Evolutionary conservation across 2,113 vertebrate species (phyloP), one percentile per base, ranked within the genome.

Genomic region (Lampris incognitus): DNA sequence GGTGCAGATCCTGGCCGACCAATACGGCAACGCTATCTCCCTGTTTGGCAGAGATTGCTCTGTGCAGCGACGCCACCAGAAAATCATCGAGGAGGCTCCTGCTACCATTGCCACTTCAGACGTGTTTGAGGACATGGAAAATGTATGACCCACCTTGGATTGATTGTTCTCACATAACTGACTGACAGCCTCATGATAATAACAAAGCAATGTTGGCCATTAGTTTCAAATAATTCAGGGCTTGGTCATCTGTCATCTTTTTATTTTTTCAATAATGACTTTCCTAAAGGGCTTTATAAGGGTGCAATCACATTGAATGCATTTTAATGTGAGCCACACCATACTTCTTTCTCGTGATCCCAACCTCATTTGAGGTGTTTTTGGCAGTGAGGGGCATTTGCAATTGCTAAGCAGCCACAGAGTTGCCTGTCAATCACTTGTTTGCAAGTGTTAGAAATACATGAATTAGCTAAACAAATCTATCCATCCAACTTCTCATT

Each of bases 1-100:
- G 88, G 98, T 99, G 48, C 98, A 99, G 94, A 97, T 99, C 88
- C 91, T 99, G 77, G 97, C 97, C 1, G 98, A 99, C 85, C 97
- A 99, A 50, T 98, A 99, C 0, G 98, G 98, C 78, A 98, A 96
- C 1, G 98, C 98, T 72, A 99, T 99, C 89, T 99, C 98, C 6
- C 94, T 99, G 72, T 99, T 99, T 1, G 98, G 98, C 64, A 95
- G 98, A 1, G 98, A 99, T 79, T 99, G 98, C 76, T 99, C 98
- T 0, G 97, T 99, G 64, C 98, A 99, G 86, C 96, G 98, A 24
- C 93, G 98, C 8, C 98, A 99, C 89, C 98, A 99, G 92, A 99
- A 99, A 85, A 99, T 99, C 63, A 99, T 99, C 3, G 98, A 99
- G 88, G 98, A 99, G 59, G 98, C 98, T 5, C 98, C 98, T 0